Evolutionary conservation across 1,140 invertebrate species (phyloP), one percentile per base, ranked within the genome.

Genomic region (Phocides pigmalion): DNA sequence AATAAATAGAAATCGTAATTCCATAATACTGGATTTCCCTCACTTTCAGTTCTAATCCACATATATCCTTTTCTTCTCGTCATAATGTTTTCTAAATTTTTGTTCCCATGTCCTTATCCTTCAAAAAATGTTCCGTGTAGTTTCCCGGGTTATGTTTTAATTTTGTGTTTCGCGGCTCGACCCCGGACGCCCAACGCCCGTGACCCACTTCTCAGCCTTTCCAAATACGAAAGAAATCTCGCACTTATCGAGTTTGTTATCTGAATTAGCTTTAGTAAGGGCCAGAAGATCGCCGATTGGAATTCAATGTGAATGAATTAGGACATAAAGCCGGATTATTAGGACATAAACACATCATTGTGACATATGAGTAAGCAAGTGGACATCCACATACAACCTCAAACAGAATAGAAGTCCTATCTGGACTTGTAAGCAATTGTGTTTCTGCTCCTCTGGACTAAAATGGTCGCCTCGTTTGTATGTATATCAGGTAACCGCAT

Each of bases 241-340:
- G 50, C 17, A 53, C 50, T 53, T 53, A 53, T 53, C 50, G 50
- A 53, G 50, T 53, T 35, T 53, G 50, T 37, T 53, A 53, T 53
- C 50, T 53, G 50, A 53, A 53, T 53, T 53, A 53, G 50, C 50
- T 53, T 32, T 16, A 51, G 49, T 53, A 35, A 53, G 50, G 16
- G 6, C 14, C 32, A 17, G 6, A 53, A 25, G 50, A 20, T 53
- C 47, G 25, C 32, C 50, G 32, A 37, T 37, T 32, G 5, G 32
- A 17, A 20, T 25, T 39, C 39, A 14, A 3, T 11, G 50, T 37
- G 50, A 37, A 53, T 53, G 32, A 32, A 20, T 53, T 53, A 20
- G 46, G 20, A 20, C 25, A 20, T 46, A 17, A 20, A 46, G 22
- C 6, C 22, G 22, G 22, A 6, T 2, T n/a, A n/a, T n/a, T n/a